Base-by-base conservation (phyloP, 2,888 invertebrate genomes). In the Idaea dimidiata region DNA sequence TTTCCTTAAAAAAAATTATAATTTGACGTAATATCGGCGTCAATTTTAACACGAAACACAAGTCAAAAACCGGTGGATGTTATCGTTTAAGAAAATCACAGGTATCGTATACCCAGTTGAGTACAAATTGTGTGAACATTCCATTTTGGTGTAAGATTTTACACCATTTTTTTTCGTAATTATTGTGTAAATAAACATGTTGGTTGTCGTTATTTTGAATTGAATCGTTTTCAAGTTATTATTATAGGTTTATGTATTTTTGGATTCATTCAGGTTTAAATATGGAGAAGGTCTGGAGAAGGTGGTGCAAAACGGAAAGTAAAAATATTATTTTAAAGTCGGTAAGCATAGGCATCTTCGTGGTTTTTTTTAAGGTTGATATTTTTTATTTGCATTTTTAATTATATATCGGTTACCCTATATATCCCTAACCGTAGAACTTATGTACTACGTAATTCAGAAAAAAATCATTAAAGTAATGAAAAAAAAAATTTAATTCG, bases 41-140 rank as follows among this genome's bases (percentile, higher is more conserved):
- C 10, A 14, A 43, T 8, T 10, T 43, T 43, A 43, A 43, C 43
- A 7, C 14, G 43, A 43, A 43, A 7, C 6, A 43, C 43, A 43
- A 43, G 6, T 43, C 43, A 10, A 43, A 43, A 66, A 74, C 71
- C 71, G 73, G 76, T 75, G 77, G 72, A 77, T 77, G 72, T 64
- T 69, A 72, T 63, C 76, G 69, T 79, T 82, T 81, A 73, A 69
- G 69, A 72, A 79, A 76, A 82, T 80, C 79, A 78, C 72, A 59
- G 67, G 72, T 76, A 77, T 79, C 74, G 68, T 43, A 69, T 72
- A 74, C 72, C 69, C 63, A 66, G 59, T 66, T 59, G 58, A 66
- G 54, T 72, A 73, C 75, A 77, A 76, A 72, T 76, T 78, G 77
- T 75, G 77, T 72, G 75, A 80, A 79, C 75, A 74, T 66, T 75